phyloP scores from a whole-genome alignment of 2,888 invertebrate genomes.

The Drosophila infuscata region DNA sequence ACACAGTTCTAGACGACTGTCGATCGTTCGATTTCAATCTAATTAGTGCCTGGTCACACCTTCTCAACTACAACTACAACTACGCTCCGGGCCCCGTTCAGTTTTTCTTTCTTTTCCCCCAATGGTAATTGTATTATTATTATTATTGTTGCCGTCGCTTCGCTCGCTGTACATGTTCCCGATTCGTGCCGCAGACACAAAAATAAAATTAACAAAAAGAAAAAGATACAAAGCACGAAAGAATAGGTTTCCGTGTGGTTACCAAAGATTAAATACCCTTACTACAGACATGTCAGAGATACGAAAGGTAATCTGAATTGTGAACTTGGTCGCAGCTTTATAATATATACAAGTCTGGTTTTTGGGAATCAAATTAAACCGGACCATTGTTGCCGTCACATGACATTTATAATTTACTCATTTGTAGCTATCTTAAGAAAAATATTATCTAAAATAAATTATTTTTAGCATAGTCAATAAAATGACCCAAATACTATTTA shows the following conservation, averaged over 20 bases:
- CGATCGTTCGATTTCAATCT: conserved; percentile 49
- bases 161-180: conserved; percentile 22
- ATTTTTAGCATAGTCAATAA: neutral
- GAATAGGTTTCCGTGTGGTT: neutral
- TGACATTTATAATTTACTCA: neutral
- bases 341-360: neutral
- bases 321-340: neutral
- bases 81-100: conserved; percentile 31
- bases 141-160: conserved; percentile 45
- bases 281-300: neutral
- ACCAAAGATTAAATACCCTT: neutral
- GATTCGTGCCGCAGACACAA: conserved; percentile 28
- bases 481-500: neutral
- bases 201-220: conserved; percentile 3
- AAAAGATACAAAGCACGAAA: neutral
- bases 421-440: neutral
- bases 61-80: conserved; percentile 19
- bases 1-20: conserved; percentile 18
- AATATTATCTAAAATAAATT: neutral
- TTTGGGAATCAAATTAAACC: neutral
- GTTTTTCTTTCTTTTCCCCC: conserved; percentile 29
- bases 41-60: conserved; percentile 65
- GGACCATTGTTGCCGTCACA: neutral
- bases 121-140: conserved; percentile 60
- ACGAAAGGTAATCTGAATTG: neutral